Base-by-base conservation (phyloP, 2,113 vertebrate species). In the Hippoglossus stenolepis region DNA sequence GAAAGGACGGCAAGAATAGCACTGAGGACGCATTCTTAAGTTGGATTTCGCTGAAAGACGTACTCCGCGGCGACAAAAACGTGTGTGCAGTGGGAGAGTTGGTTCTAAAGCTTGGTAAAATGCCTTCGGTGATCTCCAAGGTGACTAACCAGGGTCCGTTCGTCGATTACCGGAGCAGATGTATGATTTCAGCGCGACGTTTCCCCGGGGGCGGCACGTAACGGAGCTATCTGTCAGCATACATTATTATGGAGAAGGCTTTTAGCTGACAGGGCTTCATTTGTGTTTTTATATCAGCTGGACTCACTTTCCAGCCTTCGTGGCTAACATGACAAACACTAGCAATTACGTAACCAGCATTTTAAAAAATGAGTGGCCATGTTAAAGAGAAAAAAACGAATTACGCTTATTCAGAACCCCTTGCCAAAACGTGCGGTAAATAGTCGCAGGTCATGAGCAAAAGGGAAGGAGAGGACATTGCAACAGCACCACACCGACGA, bases 341-440 rank as follows among this genome's bases (percentile, higher is more conserved):
- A n/a, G 18, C 17, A 58, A 65, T 82, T 78, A 82, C 76, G 43
- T 80, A 84, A 88, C 54, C 66, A 18, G 8, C n/a, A 8, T 35
- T 60, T 3, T 21, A 23, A 7, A 26, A 3, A 15, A 6, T 3
- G 38, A 24, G 7, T 0, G 3, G 18, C 31, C 1, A 0, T 6
- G 18, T 11, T n/a, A 2, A 20, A 17, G 60, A 9, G 1, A 18
- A 40, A 4, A 43, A 53, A 59, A 54, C 40, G 53, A 59, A 43
- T 38, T 38, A 47, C 8, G 24, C 26, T 61, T 21, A 40, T 51
- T 70, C 20, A 35, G 65, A 56, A 69, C 57, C 53, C 31, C 31
- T 31, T 31, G 31, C 31, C 31, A 31, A 31, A 31, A 6, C 31
- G 31, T 31, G 74, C 49, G 35, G 58, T 73, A 70, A 31, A 74